Base-by-base conservation (phyloP, 37 sponge, comb jelly and placozoan species). In the Mnemiopsis leidyi region DNA sequence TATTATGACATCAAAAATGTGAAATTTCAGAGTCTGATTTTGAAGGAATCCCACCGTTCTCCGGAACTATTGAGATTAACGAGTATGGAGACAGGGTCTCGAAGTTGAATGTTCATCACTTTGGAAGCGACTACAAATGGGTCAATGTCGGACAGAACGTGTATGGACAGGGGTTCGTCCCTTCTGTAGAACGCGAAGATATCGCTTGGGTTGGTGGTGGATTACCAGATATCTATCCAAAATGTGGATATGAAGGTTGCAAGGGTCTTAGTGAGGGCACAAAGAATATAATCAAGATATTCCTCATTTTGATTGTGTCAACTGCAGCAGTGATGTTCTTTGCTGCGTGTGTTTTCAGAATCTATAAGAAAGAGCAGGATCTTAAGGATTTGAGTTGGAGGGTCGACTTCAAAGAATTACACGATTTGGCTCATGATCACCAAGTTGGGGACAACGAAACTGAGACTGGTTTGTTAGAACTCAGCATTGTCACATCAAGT, bases 311-410 rank as follows among this genome's bases (percentile, higher is more conserved):
- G 3, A 71, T 71, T 71, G 75, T 5, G 3, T n/a, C 30, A 29
- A 5, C 20, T 23, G 75, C 20, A 5, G 30, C 20, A n/a, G 30
- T 71, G 30, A 28, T 71, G 30, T 13, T 13, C 5, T 13, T 71
- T 71, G 75, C 30, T 28, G 25, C 30, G n/a, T 71, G 30, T 71
- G 25, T 71, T n/a, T 29, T 7, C 25, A n/a, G 75, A 18, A n/a
- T 3, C 30, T 71, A 71, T 28, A 71, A 28, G 75, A 29, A 29
- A 5, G 30, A 28, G 75, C 25, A 71, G 30, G 75, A n/a, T n/a
- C 75, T 71, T 29, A 71, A 71, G 75, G 30, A 71, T 28, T 71
- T 71, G 75, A 28, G 30, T n/a, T 71, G 75, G 75, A 71, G 30
- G 30, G 30, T 71, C 20, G 30, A 71, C 75, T 71, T 71, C 30